Percentiles rank a stretch among this genome's conserved stretches.
phyloP scores from a whole-genome alignment of 92 coral and sea anemone genomes.

The Paragorgia papillata region DNA sequence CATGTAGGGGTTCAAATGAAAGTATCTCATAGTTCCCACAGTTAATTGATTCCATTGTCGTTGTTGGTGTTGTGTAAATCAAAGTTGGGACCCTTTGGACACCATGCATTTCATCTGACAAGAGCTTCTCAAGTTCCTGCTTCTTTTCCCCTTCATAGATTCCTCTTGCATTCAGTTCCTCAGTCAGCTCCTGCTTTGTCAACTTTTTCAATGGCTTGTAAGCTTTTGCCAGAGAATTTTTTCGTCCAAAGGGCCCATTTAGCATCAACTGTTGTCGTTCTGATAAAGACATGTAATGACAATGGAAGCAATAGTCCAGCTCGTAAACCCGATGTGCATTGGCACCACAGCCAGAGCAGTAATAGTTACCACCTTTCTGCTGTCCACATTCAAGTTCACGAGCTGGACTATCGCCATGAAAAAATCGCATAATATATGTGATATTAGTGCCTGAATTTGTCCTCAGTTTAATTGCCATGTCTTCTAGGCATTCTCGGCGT shows the following conservation, averaged over 20 bases:
- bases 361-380: conserved; percentile 16
- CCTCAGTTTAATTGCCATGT: too few species aligned
- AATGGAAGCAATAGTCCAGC: too few species aligned
- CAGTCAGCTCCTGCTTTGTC: too few species aligned
- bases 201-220: too few species aligned
- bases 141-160: background rate
- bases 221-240: conserved; percentile 16
- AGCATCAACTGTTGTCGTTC: conserved; percentile 17
- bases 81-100: too few species aligned
- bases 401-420: conserved; percentile 61
- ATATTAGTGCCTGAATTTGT: conserved; percentile 8
- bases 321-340: too few species aligned
- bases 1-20: too few species aligned
- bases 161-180: too few species aligned
- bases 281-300: background rate
- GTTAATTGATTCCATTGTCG: conserved; percentile 26
- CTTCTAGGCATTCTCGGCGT: conserved; percentile 41
- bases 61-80: conserved; percentile 4
- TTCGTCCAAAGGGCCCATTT: conserved; percentile 1
- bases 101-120: too few species aligned
- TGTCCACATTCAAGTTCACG: conserved; percentile 47
- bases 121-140: too few species aligned
- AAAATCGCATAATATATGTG: conserved; percentile 56
- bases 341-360: too few species aligned
- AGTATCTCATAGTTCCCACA: conserved; percentile 57